Evolutionary conservation across 2,888 invertebrate species (phyloP).

Genomic region (Drosophila fungiperda): DNA sequence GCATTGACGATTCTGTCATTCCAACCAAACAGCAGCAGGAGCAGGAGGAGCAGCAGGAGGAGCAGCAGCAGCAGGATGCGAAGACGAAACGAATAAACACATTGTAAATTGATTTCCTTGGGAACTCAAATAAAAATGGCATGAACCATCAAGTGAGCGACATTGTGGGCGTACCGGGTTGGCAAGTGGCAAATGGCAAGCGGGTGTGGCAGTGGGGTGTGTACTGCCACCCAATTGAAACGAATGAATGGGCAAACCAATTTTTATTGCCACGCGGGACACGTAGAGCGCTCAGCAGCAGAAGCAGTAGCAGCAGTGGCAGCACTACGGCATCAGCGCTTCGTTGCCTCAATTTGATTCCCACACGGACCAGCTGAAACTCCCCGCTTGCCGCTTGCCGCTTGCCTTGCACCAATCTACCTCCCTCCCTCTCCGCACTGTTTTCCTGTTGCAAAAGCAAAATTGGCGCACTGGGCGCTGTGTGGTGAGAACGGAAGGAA

Average conservation of each 20-base stretch:
- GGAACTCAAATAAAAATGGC: constrained; percentile 82
- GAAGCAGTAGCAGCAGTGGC: constrained; percentile 4
- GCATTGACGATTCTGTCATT: constrained; percentile 44
- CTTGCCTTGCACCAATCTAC: not conserved
- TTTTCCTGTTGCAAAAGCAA: constrained; percentile 66
- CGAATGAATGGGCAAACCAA: constrained; percentile 81
- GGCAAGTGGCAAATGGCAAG: constrained; percentile 8
- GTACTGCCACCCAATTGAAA: constrained; percentile 63
- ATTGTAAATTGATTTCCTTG: constrained; percentile 81
- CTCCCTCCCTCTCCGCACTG: not conserved
- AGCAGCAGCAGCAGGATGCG: constrained; percentile 38
- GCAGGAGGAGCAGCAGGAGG: constrained; percentile 26
- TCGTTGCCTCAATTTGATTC: constrained; percentile 74
- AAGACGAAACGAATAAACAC: constrained; percentile 80
- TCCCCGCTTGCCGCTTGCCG: not conserved
- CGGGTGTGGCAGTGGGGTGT: constrained; percentile 17
- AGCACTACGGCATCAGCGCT: constrained; percentile 37
- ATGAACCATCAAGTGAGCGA: constrained; percentile 77
- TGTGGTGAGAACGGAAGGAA: constrained; percentile 69
- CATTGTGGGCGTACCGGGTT: constrained; percentile 43
- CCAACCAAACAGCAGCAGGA: constrained; percentile 3
- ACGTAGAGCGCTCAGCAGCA: constrained; percentile 59
- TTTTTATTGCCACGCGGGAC: constrained; percentile 82
- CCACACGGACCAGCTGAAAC: constrained; percentile 47
- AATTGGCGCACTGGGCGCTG: constrained; percentile 70